Base-by-base conservation (phyloP, 2,797 vertebrate genomes). In the Gouania willdenowi region DNA sequence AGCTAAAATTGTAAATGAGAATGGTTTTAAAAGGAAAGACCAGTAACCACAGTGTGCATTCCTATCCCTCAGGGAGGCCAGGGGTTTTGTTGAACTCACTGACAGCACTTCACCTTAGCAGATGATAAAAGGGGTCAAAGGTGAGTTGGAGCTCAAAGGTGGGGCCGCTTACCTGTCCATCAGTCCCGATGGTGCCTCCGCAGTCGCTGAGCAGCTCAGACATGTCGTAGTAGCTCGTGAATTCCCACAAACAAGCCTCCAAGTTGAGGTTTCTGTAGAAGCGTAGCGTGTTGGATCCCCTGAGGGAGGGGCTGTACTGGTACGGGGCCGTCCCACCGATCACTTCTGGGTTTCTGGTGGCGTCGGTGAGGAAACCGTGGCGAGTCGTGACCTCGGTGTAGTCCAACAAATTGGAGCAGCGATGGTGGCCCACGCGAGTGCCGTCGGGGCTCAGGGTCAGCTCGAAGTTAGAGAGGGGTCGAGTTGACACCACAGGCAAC, bases 191-290 rank as follows among this genome's bases (percentile, higher is more conserved):
- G 59, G 82, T 88, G 33, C 95, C 95, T 21, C 95, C 95, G 5
- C 95, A 98, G 57, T 95, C 92, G 0, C 86, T 89, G 26, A 98
- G 92, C 12, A 98, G 90, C 69, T 98, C 95, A 0, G 95, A 97
- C 94, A 98, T 93, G 82, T 96, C 93, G 9, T 96, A 98, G 75
- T 93, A 96, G 84, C 88, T 93, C 29, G 68, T 88, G 47, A 98
- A 98, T 64, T 97, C 92, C 95, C 95, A 98, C 22, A 96, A 45
- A 48, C 95, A 98, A 13, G 95, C 95, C 58, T 98, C 95, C 39
- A 97, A 71, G 62, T 98, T 93, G 36, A 98, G 88, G 67, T 93
- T 96, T 30, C 89, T 81, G 75, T 98, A 98, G 83, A 96, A 98
- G 1, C 92, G 91, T 4, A 98, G 71, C 0, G 94, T 85, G 1